Conservation (phyloP, 2,113 vertebrate genomes). For the Tyrannus savana region DNA sequence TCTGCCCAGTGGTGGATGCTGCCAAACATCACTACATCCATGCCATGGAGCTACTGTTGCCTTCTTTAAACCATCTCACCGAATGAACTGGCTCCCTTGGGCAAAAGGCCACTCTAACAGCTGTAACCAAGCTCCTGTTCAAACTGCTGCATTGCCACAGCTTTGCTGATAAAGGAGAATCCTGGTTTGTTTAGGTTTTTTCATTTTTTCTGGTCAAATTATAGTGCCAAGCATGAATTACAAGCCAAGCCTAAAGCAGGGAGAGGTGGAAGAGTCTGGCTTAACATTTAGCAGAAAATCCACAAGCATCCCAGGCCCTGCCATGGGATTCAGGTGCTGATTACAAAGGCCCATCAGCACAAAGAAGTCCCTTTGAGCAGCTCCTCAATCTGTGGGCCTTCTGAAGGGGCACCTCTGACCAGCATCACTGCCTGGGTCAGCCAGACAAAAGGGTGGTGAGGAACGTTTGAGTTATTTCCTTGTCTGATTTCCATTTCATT, state of each 20-base stretch:
- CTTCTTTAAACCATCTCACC: background rate
- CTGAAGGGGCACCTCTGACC: background rate
- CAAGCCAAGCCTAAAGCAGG: background rate
- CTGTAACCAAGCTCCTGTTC: background rate
- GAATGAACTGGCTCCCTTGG: background rate
- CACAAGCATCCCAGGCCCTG: background rate
- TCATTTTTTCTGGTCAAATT: background rate
- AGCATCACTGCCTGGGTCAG: background rate
- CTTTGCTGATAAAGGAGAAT: background rate
- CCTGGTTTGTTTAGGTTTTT: background rate
- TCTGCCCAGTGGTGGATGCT: background rate
- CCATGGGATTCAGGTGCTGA: background rate
- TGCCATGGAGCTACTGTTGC: fast-evolving
- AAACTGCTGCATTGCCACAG: background rate
- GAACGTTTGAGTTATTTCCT: background rate
- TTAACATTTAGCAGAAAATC: background rate
- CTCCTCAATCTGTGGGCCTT: fast-evolving
- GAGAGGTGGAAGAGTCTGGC: background rate
- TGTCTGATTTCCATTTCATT: background rate
- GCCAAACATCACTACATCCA: background rate
- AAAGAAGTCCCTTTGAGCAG: background rate
- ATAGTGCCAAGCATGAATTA: background rate
- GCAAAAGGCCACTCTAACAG: background rate
- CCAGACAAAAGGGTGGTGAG: fast-evolving
- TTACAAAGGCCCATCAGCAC: background rate